Evolutionary conservation across 2,888 invertebrate genomes (phyloP), one percentile per base, ranked within the genome.

Genomic region (Ochropleura plecta): DNA sequence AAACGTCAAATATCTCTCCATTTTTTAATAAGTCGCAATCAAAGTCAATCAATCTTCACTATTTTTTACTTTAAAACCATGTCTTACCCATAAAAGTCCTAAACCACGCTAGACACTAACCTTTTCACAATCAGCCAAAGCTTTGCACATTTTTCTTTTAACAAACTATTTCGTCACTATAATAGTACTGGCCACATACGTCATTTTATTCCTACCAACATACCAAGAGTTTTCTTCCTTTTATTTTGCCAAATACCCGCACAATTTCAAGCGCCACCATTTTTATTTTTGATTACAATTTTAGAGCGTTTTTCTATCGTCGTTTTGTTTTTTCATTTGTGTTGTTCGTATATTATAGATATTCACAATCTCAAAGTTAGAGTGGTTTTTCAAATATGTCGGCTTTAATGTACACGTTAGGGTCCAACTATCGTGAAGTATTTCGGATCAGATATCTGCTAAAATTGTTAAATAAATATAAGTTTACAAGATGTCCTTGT

Each of bases 101-200:
- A n/a, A 73, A 79, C 60, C 49, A 40, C 67, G 49, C 14, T 55
- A 46, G 12, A 44, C 18, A 49, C 51, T 66, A 48, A 14, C 18
- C 14, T 20, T 70, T 20, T 0, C 20, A 42, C 48, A 80, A 42
- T 8, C 14, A 62, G 40, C 44, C 40, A 40, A 73, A 55, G 53
- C 62, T 55, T 55, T 49, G 18, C 40, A 70, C 12, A 79, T 16
- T 3, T 14, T 16, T 57, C n/a, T 59, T 74, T 48, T 12, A 44
- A 49, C 68, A 9, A 69, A 70, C 20, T 0, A 49, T n/a, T n/a
- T 49, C 8, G n/a, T 76, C 73, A 55, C 14, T 30, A 49, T 16
- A 9, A 6, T 5, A 5, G 14, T n/a, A 16, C 16, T 0, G 42
- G 5, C 3, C 30, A 44, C 46, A 30, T 10, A 44, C 18, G 5